phyloP scores from a whole-genome alignment of 2,797 vertebrate genomes.

The Myotis findleyi region DNA sequence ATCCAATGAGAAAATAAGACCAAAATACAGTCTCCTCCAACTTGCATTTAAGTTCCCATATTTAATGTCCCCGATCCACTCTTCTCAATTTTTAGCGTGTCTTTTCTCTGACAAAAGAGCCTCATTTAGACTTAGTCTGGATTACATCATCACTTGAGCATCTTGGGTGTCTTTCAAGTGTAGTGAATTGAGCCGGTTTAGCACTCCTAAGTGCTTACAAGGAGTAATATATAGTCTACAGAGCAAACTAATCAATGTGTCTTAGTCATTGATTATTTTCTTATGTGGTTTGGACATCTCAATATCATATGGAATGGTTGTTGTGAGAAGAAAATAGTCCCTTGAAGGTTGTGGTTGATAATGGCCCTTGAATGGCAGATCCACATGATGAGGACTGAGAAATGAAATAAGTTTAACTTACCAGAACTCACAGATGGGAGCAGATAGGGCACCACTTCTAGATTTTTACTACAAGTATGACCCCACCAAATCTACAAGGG shows the following conservation, averaged over 20 bases:
- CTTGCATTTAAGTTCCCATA: not conserved
- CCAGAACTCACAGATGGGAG: not conserved
- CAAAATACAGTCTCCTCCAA: not conserved
- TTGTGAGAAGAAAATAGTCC: not conserved
- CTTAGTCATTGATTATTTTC: not conserved
- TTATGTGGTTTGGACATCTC: not conserved
- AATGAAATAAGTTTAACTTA: not conserved
- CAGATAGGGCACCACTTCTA: not conserved
- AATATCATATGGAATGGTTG: not conserved
- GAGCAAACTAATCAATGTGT: not conserved
- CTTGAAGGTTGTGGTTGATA: not conserved
- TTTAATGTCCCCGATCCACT: not conserved
- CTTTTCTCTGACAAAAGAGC: not conserved
- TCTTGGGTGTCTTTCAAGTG: not conserved
- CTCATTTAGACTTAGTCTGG: not conserved
- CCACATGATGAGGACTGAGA: not conserved
- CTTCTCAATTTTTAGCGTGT: not conserved
- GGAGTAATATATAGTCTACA: not conserved
- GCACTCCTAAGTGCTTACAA: not conserved
- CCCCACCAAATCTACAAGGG: not conserved
- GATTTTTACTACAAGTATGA: too few relatives aligned
- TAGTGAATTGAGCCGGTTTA: not conserved
- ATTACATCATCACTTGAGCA: not conserved
- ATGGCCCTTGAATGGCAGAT: not conserved
- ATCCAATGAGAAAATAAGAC: not conserved